Conservation (phyloP, 2,797 vertebrate species). For the Megalops cyprinoides region DNA sequence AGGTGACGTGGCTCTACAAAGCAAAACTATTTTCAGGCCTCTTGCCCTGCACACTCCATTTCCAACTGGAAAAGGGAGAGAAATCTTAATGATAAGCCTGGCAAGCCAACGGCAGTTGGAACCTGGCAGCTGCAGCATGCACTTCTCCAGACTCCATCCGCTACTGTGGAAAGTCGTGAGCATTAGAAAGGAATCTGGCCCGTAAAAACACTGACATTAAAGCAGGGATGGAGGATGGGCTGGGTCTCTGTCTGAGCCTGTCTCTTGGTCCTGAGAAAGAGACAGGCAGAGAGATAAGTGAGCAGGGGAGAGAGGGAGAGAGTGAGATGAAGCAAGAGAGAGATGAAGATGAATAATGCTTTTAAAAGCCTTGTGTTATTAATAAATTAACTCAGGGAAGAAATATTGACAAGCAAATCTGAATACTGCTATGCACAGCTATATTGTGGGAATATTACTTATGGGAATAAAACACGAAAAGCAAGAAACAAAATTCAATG, state of each 20-base stretch:
- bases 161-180: slow-evolving; percentile 23
- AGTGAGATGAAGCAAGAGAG: neutral
- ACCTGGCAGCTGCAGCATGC: slow-evolving; percentile 5
- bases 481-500: too few relatives aligned
- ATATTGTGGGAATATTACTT: too few relatives aligned
- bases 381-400: too few relatives aligned
- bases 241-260: neutral
- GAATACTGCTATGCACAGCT: too few relatives aligned
- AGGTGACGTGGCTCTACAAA: slow-evolving; percentile 14
- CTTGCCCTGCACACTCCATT: neutral
- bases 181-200: slow-evolving; percentile 14
- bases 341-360: neutral
- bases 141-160: slow-evolving; percentile 21
- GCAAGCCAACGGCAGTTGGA: slow-evolving; percentile 13
- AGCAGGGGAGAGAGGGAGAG: neutral
- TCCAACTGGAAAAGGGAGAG: neutral
- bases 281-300: neutral
- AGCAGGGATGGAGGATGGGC: slow-evolving; percentile 8
- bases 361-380: too few relatives aligned
- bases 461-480: too few relatives aligned
- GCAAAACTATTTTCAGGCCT: slow-evolving; percentile 23
- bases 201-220: slow-evolving; percentile 13
- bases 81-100: slow-evolving; percentile 14
- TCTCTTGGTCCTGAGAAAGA: too few relatives aligned
- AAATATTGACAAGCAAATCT: too few relatives aligned